These are phyloP conservation scores for Drosophila sulfurigaster DNA, from an alignment of 1,140 invertebrate genomes.

Conservation along the genomic window DNA sequence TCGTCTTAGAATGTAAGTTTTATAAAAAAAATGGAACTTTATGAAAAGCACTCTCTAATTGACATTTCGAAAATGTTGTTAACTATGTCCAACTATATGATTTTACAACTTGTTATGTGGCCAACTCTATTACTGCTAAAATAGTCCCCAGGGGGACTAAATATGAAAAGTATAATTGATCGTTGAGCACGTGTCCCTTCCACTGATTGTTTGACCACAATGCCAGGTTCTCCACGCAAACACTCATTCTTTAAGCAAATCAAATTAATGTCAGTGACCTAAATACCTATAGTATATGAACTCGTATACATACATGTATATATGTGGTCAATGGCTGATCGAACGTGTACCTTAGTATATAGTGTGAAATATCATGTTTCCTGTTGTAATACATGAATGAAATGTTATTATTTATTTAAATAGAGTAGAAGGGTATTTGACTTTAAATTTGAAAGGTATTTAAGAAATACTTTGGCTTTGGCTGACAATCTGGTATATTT, in stretches of 20 bases:
- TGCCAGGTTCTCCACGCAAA: neutral
- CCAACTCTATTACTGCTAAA: slow-evolving; percentile 27
- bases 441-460: too few species aligned
- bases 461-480: too few species aligned
- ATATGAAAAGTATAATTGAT: slow-evolving; percentile 39
- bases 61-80: neutral
- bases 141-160: slow-evolving; percentile 41
- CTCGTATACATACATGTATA: neutral
- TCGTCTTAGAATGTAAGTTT: neutral
- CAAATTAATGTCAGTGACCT: slow-evolving; percentile 47
- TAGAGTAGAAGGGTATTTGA: too few species aligned
- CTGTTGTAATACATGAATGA: too few species aligned
- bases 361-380: slow-evolving; percentile 10
- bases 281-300: slow-evolving; percentile 23
- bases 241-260: slow-evolving; percentile 49
- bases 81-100: neutral
- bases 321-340: slow-evolving; percentile 49
- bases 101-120: neutral
- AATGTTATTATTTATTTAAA: too few species aligned
- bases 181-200: slow-evolving; percentile 12
- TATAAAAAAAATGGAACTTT: too few species aligned
- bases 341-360: slow-evolving; percentile 24
- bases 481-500: too few species aligned
- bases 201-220: slow-evolving; percentile 10
- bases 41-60: too few species aligned